phyloP scores from a whole-genome alignment of 2,113 vertebrate genomes.

The Lampris megalopsis region DNA sequence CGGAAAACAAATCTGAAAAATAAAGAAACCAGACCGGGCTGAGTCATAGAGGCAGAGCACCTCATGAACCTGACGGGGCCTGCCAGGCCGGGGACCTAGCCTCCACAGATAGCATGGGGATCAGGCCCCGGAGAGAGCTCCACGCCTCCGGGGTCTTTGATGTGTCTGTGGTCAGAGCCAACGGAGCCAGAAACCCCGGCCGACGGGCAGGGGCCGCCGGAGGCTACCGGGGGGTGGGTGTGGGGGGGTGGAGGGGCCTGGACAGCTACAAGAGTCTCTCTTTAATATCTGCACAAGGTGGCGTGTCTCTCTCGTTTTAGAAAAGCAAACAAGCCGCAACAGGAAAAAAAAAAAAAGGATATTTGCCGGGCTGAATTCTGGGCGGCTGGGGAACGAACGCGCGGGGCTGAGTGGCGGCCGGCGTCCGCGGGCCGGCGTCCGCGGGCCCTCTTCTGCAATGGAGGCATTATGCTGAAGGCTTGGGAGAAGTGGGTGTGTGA shows the following conservation, averaged over 20 bases:
- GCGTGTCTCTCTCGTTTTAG: conserved; percentile 64
- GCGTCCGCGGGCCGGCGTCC: conserved; percentile 69
- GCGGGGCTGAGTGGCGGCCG: conserved; percentile 51
- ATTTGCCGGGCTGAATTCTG: conserved; percentile 73
- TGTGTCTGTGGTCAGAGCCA: conserved; percentile 38
- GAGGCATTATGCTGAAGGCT: conserved; percentile 55
- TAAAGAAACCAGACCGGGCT: no score
- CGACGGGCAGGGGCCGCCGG: conserved; percentile 20
- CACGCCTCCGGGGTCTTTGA: conserved; percentile 51
- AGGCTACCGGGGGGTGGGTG: neutral
- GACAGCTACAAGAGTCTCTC: conserved; percentile 55
- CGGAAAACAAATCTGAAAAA: neutral
- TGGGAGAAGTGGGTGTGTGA: conserved; percentile 50
- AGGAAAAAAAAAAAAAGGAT: conserved; percentile 77
- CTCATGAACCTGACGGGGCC: neutral
- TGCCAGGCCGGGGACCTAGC: neutral
- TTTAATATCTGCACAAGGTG: conserved; percentile 62
- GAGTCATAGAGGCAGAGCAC: neutral
- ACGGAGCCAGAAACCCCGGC: conserved; percentile 1
- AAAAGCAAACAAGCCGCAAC: conserved; percentile 76
- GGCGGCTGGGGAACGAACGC: conserved; percentile 51
- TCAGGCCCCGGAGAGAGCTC: neutral
- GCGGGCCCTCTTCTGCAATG: conserved; percentile 63
- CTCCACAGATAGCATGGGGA: conserved; percentile 5
- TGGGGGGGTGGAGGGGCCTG: conserved; percentile 1